phyloP scores from a whole-genome alignment of 2,113 vertebrate species.

The Otis tarda region DNA sequence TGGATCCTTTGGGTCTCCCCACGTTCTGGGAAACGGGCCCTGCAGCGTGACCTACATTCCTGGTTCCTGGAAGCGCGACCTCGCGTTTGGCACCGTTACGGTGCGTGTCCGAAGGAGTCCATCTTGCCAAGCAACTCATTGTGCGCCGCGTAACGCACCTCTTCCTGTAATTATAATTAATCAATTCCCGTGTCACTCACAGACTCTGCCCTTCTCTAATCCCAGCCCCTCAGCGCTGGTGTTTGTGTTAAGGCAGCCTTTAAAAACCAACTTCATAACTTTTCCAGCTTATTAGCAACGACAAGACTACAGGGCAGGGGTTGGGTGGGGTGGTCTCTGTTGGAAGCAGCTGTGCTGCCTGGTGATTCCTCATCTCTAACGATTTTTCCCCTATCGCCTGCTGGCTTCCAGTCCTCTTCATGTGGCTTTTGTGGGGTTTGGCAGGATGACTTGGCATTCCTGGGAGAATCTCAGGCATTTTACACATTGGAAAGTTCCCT shows the following conservation, averaged over 20 bases:
- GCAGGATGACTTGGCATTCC: not conserved
- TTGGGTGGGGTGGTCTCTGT: not conserved
- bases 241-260: not conserved
- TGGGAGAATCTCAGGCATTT: not conserved
- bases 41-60: not conserved
- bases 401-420: not conserved
- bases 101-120: not conserved
- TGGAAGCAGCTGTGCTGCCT: not conserved
- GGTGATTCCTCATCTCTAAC: not conserved
- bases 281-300: not conserved
- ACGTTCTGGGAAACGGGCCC: not conserved
- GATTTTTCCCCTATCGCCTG: not conserved
- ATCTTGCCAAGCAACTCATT: not conserved
- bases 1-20: not conserved
- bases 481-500: not conserved
- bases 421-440: not conserved
- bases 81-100: not conserved
- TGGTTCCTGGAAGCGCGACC: not conserved
- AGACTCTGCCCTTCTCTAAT: not conserved
- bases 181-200: constrained; percentile 19
- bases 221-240: not conserved
- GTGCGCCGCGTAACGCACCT: not conserved
- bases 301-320: not conserved
- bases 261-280: not conserved
- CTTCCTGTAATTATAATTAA: not conserved